Conservation (phyloP, 1,140 invertebrate species). For the Neotoxoptera formosana region DNA sequence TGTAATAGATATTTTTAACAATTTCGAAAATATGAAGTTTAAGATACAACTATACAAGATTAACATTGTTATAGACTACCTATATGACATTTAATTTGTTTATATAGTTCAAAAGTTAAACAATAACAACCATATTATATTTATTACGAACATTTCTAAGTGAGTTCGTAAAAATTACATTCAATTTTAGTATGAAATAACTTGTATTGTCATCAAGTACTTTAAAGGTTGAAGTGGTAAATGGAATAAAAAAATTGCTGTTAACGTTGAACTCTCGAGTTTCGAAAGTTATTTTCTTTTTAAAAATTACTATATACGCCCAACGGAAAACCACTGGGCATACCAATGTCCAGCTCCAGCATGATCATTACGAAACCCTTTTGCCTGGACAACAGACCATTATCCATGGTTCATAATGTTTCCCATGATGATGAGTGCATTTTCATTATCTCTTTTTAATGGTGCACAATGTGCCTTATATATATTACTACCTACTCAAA, state of each 20-base stretch:
- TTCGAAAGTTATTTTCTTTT: slow-evolving; percentile 30
- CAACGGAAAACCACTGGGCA: slow-evolving; percentile 5
- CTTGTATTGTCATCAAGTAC: slow-evolving; percentile 24
- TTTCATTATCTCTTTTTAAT: slow-evolving; percentile 57
- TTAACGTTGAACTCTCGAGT: neutral
- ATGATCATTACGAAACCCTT: slow-evolving; percentile 45
- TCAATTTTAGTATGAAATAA: neutral
- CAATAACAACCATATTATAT: neutral
- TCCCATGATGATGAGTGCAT: slow-evolving; percentile 56
- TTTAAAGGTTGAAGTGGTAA: slow-evolving; percentile 14
- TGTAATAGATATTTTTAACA: neutral
- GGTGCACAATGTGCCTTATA: slow-evolving; percentile 3
- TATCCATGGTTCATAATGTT: slow-evolving; percentile 52
- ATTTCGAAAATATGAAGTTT: neutral
- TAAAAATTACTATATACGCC: neutral
- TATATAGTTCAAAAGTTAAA: neutral
- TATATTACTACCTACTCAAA: slow-evolving; percentile 15
- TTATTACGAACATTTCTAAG: neutral
- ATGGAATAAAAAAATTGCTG: neutral
- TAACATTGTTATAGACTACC: neutral
- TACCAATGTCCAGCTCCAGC: slow-evolving; percentile 14
- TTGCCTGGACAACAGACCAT: slow-evolving; percentile 48
- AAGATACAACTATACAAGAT: neutral
- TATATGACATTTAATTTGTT: neutral
- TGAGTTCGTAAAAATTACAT: neutral